Conservation (phyloP, 2,797 vertebrate genomes). For the Eulemur coronatus region DNA sequence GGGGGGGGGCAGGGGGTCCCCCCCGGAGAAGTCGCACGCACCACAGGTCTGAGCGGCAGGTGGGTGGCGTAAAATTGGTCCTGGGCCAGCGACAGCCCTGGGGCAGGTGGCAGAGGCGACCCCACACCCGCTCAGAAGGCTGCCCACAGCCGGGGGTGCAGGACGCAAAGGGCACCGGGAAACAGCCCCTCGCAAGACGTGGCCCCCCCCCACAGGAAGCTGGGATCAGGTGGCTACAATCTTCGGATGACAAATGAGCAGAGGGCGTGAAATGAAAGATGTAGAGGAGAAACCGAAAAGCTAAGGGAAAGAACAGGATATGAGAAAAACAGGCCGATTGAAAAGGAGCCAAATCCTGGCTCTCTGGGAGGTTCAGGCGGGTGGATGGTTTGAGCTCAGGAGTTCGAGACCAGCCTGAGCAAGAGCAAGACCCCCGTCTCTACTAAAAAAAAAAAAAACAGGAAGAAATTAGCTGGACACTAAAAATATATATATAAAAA, state of each 20-base stretch:
- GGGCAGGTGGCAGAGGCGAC: neutral
- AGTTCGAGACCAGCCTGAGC: no score
- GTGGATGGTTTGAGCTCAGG: no score
- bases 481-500: no score
- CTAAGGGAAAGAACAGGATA: neutral
- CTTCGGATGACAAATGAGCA: neutral
- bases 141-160: no score
- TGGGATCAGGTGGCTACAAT: neutral
- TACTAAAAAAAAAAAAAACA: no score
- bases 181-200: neutral
- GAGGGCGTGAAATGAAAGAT: neutral
- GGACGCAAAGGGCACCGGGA: neutral
- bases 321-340: neutral
- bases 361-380: no score
- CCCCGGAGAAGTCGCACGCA: no score
- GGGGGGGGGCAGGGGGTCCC: neutral
- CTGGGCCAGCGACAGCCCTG: neutral
- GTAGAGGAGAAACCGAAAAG: neutral
- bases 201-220: rapidly evolving
- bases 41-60: no score
- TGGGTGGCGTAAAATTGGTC: neutral
- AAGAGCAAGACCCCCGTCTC: no score
- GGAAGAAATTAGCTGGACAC: no score
- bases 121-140: neutral
- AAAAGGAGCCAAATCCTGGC: no score